Base-by-base conservation (phyloP, 2,888 invertebrate genomes). In the Lycaena phlaeas region DNA sequence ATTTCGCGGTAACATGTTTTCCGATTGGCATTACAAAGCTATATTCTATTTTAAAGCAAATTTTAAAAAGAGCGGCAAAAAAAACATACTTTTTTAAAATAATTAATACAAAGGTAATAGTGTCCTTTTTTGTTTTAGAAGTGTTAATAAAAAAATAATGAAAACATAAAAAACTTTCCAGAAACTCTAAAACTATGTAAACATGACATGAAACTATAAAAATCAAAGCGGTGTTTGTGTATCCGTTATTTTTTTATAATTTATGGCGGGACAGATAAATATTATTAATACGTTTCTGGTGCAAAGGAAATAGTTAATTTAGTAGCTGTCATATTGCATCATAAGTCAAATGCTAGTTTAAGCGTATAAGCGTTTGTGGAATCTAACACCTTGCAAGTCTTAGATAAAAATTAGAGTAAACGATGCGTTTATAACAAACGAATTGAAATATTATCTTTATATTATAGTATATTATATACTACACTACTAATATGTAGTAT, bases 281-380 rank as follows among this genome's bases (percentile, higher is more conserved):
- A 34, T 34, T 34, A 34, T 34, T 22, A 34, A 34, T 22, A 18
- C 12, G 22, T 22, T 34, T 22, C 17, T 18, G 34, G 22, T 22
- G 34, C 34, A 34, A 12, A 12, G 34, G 34, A 34, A 34, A 34
- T 34, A 18, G 34, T 34, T 34, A 11, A 34, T 34, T 34, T 34
- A 3, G 34, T 34, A 12, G 34, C 34, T 34, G 34, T 34, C 34
- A 11, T 18, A 18, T 12, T 34, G 34, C 22, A 34, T 18, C 34
- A 18, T 22, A 34, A 18, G 34, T 34, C 34, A 34, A 22, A 22
- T 18, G 7, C n/a, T 22, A 22, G 22, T 22, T 22, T 34, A 22
- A 34, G 34, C 34, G 34, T 22, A 10, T 34, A 18, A 18, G 34
- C 12, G 22, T 22, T 22, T 10, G n/a, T n/a, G n/a, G n/a, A n/a